phyloP scores from a whole-genome alignment of 1,140 invertebrate species.

The Heliconius hermathena region DNA sequence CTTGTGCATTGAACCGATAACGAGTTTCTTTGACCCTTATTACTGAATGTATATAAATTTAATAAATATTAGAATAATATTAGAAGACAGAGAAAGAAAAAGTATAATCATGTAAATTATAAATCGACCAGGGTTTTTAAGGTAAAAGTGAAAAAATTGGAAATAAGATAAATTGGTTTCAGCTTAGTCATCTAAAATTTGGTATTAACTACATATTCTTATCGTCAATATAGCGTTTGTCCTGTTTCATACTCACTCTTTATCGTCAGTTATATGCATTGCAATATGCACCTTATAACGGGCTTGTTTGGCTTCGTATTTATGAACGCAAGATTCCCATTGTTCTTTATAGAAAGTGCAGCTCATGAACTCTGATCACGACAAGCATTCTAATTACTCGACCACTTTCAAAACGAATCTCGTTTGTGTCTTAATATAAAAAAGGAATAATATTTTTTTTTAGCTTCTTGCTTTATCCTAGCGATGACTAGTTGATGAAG shows the following conservation, averaged over 20 bases:
- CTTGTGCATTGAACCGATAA: conserved; percentile 48
- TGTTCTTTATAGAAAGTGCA: conserved; percentile 71
- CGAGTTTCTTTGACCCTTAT: conserved; percentile 48
- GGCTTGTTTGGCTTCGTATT: conserved; percentile 25
- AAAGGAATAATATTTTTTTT: too few species aligned
- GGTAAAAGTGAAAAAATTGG: background rate
- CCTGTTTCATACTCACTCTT: conserved; percentile 13
- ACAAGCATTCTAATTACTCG: conserved; percentile 63
- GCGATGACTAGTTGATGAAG: too few species aligned
- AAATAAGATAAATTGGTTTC: background rate
- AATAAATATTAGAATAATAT: background rate
- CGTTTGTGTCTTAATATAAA: background rate
- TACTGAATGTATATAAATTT: conserved; percentile 28
- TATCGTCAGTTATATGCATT: conserved; percentile 13
- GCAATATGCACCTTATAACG: conserved; percentile 25
- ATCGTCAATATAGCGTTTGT: background rate
- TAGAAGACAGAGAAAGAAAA: background rate
- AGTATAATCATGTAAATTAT: background rate
- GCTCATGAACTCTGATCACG: conserved; percentile 54
- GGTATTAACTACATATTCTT: conserved; percentile 4
- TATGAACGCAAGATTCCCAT: conserved; percentile 39
- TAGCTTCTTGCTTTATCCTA: too few species aligned
- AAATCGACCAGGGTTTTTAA: background rate
- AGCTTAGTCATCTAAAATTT: background rate
- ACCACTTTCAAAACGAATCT: conserved; percentile 44